Evolutionary conservation across 2,888 invertebrate species (phyloP).

Genomic region (Eurytoma adleriae): DNA sequence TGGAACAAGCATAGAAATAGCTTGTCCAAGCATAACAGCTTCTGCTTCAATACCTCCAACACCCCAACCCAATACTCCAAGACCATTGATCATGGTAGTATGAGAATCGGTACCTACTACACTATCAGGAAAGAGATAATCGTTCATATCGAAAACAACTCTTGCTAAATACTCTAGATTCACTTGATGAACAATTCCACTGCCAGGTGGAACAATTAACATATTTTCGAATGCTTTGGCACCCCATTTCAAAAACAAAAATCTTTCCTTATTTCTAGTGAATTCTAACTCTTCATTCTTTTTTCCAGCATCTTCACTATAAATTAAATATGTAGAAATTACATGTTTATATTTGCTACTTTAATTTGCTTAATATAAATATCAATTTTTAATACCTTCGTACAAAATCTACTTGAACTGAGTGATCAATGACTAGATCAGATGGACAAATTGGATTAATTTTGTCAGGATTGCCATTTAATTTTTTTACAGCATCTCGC

Average conservation of each 20-base stretch:
- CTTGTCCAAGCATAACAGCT: constrained; percentile 98
- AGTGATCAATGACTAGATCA: constrained; percentile 98
- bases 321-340: constrained; percentile 31
- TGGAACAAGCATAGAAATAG: constrained; percentile 97
- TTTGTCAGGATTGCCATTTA: constrained; percentile 93
- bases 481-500: constrained; percentile 93
- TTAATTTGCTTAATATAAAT: constrained; percentile 15
- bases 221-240: constrained; percentile 96
- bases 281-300: constrained; percentile 98
- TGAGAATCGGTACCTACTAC: constrained; percentile 99
- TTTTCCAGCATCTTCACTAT: constrained; percentile 89
- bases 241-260: constrained; percentile 98
- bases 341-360: constrained; percentile 8
- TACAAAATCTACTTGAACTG: constrained; percentile 96
- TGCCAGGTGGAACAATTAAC: constrained; percentile 98
- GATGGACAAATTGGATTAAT: constrained; percentile 99
- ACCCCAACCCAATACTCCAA: constrained; percentile 98
- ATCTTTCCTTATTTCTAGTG: constrained; percentile 95
- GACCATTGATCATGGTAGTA: constrained; percentile 99
- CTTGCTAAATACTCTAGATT: constrained; percentile 96
- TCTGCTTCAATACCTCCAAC: constrained; percentile 98
- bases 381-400: constrained; percentile 71
- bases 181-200: constrained; percentile 96
- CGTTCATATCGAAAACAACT: constrained; percentile 88
- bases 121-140: constrained; percentile 89